Percentiles rank a stretch among this genome's conserved stretches.
These are phyloP conservation scores for Gordius sp. DNA, from an alignment of 2,888 invertebrate species.

Conservation along the genomic window DNA sequence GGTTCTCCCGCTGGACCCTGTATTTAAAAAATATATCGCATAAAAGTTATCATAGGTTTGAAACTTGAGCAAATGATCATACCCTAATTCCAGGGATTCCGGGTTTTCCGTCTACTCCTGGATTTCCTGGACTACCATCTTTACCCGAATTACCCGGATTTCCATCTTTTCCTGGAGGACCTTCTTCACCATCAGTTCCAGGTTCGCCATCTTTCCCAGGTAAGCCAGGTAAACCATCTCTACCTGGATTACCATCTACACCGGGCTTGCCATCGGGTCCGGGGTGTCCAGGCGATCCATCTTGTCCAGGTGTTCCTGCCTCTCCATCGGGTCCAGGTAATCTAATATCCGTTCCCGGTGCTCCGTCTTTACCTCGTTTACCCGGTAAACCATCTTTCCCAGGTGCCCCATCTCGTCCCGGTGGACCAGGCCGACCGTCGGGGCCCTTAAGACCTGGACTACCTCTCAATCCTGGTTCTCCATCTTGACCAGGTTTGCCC, in stretches of 20 bases:
- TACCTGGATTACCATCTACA: not conserved
- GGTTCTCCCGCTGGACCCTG: slow-evolving; percentile 9
- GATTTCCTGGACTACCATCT: slow-evolving; percentile 12
- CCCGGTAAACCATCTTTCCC: slow-evolving; percentile 12
- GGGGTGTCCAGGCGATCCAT: not conserved
- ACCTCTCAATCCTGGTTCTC: slow-evolving; percentile 4
- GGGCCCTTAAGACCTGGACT: not conserved
- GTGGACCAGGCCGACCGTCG: slow-evolving; percentile 4
- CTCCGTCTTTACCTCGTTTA: slow-evolving; percentile 6
- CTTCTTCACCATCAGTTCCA: not conserved
- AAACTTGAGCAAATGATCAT: no score
- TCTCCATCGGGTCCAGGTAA: slow-evolving; percentile 1
- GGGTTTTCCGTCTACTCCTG: slow-evolving; percentile 14
- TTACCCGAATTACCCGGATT: slow-evolving; percentile 6
- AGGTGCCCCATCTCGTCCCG: slow-evolving; percentile 1
- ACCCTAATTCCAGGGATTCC: slow-evolving; percentile 7
- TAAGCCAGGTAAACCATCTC: not conserved
- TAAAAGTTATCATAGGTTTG: no score
- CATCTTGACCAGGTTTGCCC: slow-evolving; percentile 13
- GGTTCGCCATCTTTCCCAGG: slow-evolving; percentile 15
- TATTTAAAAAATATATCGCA: not conserved
- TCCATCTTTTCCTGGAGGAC: slow-evolving; percentile 12
- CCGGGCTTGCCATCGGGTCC: slow-evolving; percentile 10
- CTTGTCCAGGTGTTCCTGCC: not conserved
- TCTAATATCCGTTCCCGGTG: not conserved